Base-by-base conservation (phyloP, 1,140 invertebrate species). In the Muscidifurax raptorellus region DNA sequence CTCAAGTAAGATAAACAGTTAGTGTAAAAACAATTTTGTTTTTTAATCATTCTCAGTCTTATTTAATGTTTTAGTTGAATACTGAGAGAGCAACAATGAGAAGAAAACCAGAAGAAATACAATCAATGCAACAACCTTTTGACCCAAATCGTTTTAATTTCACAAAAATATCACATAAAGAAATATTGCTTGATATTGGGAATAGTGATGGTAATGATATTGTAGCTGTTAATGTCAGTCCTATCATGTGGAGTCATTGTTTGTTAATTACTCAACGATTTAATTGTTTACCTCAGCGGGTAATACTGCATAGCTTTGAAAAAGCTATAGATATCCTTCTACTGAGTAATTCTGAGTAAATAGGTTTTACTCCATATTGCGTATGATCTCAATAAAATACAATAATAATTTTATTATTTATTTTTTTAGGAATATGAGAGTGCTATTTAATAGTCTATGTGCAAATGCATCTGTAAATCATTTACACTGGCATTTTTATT, bases 381-480 rank as follows among this genome's bases (percentile, higher is more conserved):
- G 28, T 30, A 28, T 69, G 79, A 4, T 25, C 4, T 64, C 72
- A 69, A 18, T 30, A 3, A 59, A 27, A 72, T 44, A 72, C 47
- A 82, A 64, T 83, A 44, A 67, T 72, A 30, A 84, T 30, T 22
- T 69, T 44, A 47, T 32, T 84, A 83, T 78, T 84, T 80, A 59
- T 80, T 18, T n/a, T n/a, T 86, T 28, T 64, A 91, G 90, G 78
- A 90, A 94, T 88, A 91, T 97, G 12, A 93, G 95, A 81, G 91
- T 96, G 67, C 94, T 94, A 44, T 97, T 96, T 89, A 97, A 97
- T 92, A 96, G 96, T 89, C 91, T 97, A 30, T 96, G 96, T 92
- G 96, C 95, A 27, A 94, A 95, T 91, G 96, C 96, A 66, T 97
- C 96, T 40, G 96, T 97, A 0, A 97, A 97, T 92, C 96, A 97